Conservation (phyloP, 2,113 vertebrate species). For the Halichoeres trimaculatus region DNA sequence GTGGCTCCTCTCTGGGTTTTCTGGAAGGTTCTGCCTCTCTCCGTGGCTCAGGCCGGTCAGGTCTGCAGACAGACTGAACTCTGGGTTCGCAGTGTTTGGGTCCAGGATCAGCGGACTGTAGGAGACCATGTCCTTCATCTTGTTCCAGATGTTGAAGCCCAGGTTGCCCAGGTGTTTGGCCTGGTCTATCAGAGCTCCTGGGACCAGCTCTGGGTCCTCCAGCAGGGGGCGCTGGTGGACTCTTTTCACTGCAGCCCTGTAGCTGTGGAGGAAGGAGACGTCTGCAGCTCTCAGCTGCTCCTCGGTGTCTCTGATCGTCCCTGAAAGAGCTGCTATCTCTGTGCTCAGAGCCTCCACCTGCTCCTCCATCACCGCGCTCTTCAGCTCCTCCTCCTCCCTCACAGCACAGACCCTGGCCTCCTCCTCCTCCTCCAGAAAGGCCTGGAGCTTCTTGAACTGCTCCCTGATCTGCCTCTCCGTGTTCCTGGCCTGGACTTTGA, state of each 20-base stretch:
- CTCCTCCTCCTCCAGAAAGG: background rate
- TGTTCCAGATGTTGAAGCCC: background rate
- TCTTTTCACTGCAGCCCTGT: background rate
- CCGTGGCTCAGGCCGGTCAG: background rate
- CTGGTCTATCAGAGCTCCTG: background rate
- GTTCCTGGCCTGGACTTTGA: constrained; percentile 2
- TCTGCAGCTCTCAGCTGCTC: background rate
- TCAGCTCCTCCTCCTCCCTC: background rate
- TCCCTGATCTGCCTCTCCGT: constrained; percentile 29
- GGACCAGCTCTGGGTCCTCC: background rate
- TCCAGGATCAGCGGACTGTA: constrained; percentile 19
- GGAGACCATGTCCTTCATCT: constrained; percentile 8
- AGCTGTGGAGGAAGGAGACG: background rate
- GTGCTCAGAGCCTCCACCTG: background rate
- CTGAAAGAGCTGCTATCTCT: background rate
- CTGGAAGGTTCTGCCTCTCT: constrained; percentile 18
- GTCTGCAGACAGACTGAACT: background rate
- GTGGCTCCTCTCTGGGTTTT: constrained; percentile 44
- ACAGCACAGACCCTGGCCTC: background rate
- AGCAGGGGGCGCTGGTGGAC: background rate
- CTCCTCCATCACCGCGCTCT: background rate
- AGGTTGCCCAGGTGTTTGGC: background rate
- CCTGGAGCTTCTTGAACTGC: background rate
- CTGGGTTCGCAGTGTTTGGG: constrained; percentile 1
- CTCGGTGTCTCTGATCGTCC: background rate